Base-by-base conservation (phyloP, 2,797 vertebrate genomes). In the Siniperca undulata region DNA sequence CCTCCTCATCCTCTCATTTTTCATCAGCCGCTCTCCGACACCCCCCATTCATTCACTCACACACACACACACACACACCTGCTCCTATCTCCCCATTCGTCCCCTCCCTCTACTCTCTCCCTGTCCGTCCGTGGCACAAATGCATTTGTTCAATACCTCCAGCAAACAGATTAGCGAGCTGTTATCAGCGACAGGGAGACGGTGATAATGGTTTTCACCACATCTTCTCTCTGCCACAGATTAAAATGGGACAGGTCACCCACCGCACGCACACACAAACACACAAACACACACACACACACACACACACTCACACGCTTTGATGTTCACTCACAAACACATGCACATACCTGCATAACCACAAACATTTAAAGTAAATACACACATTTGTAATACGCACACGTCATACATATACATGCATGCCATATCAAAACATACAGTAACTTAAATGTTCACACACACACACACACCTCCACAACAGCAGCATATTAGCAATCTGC, bases 181-280 rank as follows among this genome's bases (percentile, higher is more conserved):
- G 96, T 97, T 98, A 97, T 98, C 97, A 93, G 95, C 95, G 96
- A 96, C 96, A 96, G 96, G 94, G 95, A 96, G 96, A 95, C 94
- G 93, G 96, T 97, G 97, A 97, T 98, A 98, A 98, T 97, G 97
- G 97, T 97, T 97, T 97, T 97, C 97, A 97, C 96, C 97, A 97
- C 96, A 97, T 97, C 97, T 96, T 95, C 94, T 70, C 96, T 93
- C 96, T 97, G 96, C 96, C 96, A 97, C 97, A 98, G 97, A 98
- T 98, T 98, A 98, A 97, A 97, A 96, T 93, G 95, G 95, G 80
- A 80, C 85, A 86, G 93, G 96, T 94, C 94, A 93, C 78, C 82
- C 70, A 30, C 70, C 78, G 55, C 88, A 88, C 83, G 83, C 85
- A 77, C 86, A 84, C 60, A 86, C 69, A 55, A 64, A 77, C 81